Evolutionary conservation across 1,140 invertebrate genomes (phyloP).

Genomic region (Hycleus phaleratus): DNA sequence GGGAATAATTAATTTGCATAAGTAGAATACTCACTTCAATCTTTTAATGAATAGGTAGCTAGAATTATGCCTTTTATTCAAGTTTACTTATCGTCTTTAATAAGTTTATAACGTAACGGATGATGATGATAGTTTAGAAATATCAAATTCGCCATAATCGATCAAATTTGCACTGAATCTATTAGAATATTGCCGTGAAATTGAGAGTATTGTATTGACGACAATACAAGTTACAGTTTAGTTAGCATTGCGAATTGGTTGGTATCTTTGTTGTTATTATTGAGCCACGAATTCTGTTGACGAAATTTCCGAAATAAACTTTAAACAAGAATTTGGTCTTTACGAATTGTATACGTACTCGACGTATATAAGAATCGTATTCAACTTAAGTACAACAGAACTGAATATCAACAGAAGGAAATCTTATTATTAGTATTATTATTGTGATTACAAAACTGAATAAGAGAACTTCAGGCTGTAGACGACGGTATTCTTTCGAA

Average conservation of each 20-base stretch:
- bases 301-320: constrained; percentile 13
- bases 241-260: too few relatives aligned
- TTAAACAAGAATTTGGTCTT: constrained; percentile 7
- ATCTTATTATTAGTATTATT: constrained; percentile 1
- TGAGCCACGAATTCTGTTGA: background rate
- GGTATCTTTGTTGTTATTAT: too few relatives aligned
- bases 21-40: constrained; percentile 3
- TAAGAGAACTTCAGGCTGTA: constrained; percentile 3
- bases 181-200: too few relatives aligned
- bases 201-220: too few relatives aligned
- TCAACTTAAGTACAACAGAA: too few relatives aligned
- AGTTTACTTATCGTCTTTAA: constrained; percentile 14
- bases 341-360: too few relatives aligned
- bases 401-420: background rate
- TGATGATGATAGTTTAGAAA: background rate
- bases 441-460: background rate
- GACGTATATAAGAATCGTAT: too few relatives aligned
- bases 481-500: constrained; percentile 7
- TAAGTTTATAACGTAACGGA: constrained; percentile 8
- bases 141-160: too few relatives aligned
- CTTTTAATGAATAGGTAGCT: background rate
- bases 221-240: too few relatives aligned
- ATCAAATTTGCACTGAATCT: too few relatives aligned
- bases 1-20: constrained; percentile 14
- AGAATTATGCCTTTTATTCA: constrained; percentile 11